phyloP scores from a whole-genome alignment of 1,140 invertebrate species.

The Drosophila nigromelanica region DNA sequence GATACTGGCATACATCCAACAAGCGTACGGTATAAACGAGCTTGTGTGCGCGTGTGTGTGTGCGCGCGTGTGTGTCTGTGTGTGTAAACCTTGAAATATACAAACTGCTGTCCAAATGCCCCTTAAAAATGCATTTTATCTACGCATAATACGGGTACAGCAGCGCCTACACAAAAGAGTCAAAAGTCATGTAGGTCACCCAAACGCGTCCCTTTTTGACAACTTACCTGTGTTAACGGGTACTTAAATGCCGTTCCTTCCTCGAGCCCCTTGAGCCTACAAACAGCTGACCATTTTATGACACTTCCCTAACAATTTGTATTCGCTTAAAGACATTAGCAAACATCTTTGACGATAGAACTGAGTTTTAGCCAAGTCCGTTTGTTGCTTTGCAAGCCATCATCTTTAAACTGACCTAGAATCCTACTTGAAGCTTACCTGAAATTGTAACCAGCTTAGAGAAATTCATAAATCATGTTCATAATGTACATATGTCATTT shows the following conservation, averaged over 20 bases:
- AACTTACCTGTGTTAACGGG: conserved; percentile 6
- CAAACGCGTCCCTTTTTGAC: neutral
- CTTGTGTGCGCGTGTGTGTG: conserved; percentile 22
- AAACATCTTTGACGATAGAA: too few species aligned
- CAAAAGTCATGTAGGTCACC: conserved; percentile 7
- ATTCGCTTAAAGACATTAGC: too few species aligned
- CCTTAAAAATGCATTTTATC: neutral
- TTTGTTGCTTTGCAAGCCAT: too few species aligned
- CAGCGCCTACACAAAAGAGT: conserved; percentile 1
- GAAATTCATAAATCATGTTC: too few species aligned
- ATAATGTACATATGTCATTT: too few species aligned
- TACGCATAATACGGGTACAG: neutral
- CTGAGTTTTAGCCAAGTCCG: too few species aligned
- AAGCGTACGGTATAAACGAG: conserved; percentile 19
- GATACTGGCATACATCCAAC: neutral
- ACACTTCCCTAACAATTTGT: too few species aligned
- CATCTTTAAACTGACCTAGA: too few species aligned
- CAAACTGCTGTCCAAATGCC: neutral
- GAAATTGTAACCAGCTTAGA: too few species aligned
- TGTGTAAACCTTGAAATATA: neutral
- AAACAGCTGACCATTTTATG: conserved; percentile 2
- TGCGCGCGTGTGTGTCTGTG: conserved; percentile 17
- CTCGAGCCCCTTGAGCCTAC: too few species aligned
- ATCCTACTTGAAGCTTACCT: too few species aligned
- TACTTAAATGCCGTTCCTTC: too few species aligned